Conservation (phyloP, 2,113 vertebrate genomes). For the Phycodurus eques region DNA sequence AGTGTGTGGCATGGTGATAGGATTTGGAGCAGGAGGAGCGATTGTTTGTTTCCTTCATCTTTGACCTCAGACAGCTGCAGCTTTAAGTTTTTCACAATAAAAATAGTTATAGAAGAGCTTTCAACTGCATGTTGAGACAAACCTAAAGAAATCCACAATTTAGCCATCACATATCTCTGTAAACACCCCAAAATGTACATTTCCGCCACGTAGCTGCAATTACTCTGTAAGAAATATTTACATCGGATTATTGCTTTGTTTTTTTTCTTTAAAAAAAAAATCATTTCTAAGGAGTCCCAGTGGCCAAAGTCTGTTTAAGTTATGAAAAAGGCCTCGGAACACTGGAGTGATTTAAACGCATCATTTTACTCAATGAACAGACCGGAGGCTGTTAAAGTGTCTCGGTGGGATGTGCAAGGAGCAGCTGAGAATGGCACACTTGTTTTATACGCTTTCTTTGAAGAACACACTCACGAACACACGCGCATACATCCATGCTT, state of each 20-base stretch:
- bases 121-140: not conserved
- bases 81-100: slow-evolving; percentile 11
- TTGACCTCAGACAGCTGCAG: slow-evolving; percentile 51
- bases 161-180: too few relatives aligned
- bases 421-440: slow-evolving; percentile 58
- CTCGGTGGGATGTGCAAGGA: slow-evolving; percentile 59
- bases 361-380: slow-evolving; percentile 58
- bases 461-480: slow-evolving; percentile 16
- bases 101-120: not conserved
- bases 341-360: slow-evolving; percentile 50
- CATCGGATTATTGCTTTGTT: not conserved
- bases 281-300: slow-evolving; percentile 27
- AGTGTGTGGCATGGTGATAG: slow-evolving; percentile 32
- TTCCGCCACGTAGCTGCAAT: too few relatives aligned
- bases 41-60: slow-evolving; percentile 64
- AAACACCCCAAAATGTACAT: too few relatives aligned
- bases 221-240: not conserved
- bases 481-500: slow-evolving; percentile 7
- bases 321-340: slow-evolving; percentile 46
- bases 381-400: slow-evolving; percentile 48
- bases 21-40: slow-evolving; percentile 43
- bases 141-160: too few relatives aligned
- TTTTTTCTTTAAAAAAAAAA: not conserved
- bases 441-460: slow-evolving; percentile 14
- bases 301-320: slow-evolving; percentile 47